These are phyloP conservation scores for Petrocephalus microphthalmus DNA, from an alignment of 2,113 vertebrate genomes.

Conservation along the genomic window DNA sequence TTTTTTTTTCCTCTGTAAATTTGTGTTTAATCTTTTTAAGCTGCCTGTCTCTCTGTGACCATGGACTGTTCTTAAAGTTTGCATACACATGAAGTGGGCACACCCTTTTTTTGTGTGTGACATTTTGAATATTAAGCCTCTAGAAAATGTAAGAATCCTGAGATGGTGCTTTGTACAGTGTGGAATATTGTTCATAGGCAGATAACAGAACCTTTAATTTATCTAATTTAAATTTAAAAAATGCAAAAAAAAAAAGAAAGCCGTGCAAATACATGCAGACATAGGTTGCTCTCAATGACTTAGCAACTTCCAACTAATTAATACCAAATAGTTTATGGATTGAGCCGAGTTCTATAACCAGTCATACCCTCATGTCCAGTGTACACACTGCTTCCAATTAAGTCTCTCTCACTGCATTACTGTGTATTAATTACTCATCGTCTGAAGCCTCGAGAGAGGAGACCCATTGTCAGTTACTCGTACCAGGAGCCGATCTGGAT, in stretches of 20 bases:
- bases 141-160: conserved; percentile 47
- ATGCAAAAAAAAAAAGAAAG: conserved; percentile 29
- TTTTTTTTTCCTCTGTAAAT: conserved; percentile 22
- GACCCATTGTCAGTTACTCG: conserved; percentile 30
- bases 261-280: conserved; percentile 48
- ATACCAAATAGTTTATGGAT: conserved; percentile 39
- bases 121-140: conserved; percentile 24
- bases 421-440: conserved; percentile 29
- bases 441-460: conserved; percentile 22
- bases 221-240: conserved; percentile 64
- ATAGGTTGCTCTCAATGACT: conserved; percentile 43
- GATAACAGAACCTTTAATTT: conserved; percentile 56
- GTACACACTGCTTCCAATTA: conserved; percentile 45
- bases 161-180: conserved; percentile 70
- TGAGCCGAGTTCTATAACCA: conserved; percentile 31
- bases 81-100: conserved; percentile 47
- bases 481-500: conserved; percentile 39
- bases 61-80: conserved; percentile 62
- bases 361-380: conserved; percentile 50
- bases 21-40: conserved; percentile 34
- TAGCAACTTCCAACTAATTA: conserved; percentile 34
- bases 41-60: conserved; percentile 63
- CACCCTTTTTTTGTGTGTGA: conserved; percentile 43
- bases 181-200: conserved; percentile 60
- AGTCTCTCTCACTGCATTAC: conserved; percentile 21